Conservation (phyloP, 53 echinoderm and acorn worm species). For the Luidia sarsii region DNA sequence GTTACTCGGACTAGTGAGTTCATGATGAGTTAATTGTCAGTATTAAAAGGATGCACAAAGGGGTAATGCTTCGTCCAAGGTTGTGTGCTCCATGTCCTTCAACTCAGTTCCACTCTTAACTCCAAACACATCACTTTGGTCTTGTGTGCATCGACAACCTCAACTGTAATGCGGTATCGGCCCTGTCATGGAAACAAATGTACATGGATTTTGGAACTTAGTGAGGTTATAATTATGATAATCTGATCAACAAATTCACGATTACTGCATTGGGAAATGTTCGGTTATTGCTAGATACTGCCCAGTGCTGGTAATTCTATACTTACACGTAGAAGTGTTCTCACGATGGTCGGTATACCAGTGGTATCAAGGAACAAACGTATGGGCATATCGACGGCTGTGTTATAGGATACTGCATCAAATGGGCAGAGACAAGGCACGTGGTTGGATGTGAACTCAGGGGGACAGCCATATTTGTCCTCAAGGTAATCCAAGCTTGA, state of each 20-base stretch:
- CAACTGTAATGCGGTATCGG: background rate
- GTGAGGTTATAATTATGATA: background rate
- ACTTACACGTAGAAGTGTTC: conserved; percentile 10
- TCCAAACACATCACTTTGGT: conserved; percentile 4
- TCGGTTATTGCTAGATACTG: too few species aligned
- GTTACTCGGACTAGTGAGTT: too few species aligned
- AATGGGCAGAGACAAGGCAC: conserved; percentile 28
- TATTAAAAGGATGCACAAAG: too few species aligned
- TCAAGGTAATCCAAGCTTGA: conserved; percentile 20
- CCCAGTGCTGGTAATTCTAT: background rate
- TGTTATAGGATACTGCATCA: background rate
- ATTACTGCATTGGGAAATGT: background rate
- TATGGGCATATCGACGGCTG: background rate
- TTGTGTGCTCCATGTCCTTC: too few species aligned
- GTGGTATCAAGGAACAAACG: background rate
- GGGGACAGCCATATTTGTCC: conserved; percentile 8
- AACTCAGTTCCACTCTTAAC: background rate
- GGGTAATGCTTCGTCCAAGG: too few species aligned
- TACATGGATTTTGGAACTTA: background rate
- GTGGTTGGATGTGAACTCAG: background rate
- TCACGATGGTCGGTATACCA: background rate
- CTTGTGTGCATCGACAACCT: conserved; percentile 4
- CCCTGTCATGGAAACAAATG: background rate
- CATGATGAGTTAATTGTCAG: too few species aligned
- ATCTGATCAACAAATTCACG: too few species aligned